phyloP scores from a whole-genome alignment of 2,888 invertebrate species.

The Copidosoma aretas region DNA sequence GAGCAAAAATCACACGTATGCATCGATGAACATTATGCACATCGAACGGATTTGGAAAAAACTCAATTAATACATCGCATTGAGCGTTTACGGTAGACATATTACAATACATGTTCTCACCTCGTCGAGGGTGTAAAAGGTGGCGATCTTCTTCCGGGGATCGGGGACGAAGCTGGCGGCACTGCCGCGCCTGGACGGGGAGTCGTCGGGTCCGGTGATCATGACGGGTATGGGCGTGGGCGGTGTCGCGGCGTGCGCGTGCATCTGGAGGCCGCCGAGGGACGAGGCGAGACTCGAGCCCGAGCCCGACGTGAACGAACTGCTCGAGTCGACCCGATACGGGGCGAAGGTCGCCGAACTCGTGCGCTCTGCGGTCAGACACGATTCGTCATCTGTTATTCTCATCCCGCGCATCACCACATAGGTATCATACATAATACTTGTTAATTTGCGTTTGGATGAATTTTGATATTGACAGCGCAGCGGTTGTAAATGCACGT shows the following conservation, averaged over 20 bases:
- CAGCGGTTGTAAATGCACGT: too few species aligned
- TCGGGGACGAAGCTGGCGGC: constrained; percentile 30
- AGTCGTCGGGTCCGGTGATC: constrained; percentile 61
- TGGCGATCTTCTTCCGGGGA: constrained; percentile 45
- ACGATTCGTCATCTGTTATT: too few species aligned
- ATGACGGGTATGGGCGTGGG: constrained; percentile 63
- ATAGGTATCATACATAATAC: too few species aligned
- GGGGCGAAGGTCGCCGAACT: constrained; percentile 60
- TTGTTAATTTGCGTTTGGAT: too few species aligned
- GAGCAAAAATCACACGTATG: too few species aligned
- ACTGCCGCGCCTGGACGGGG: constrained; percentile 50
- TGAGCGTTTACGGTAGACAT: too few species aligned
- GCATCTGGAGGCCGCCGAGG: constrained; percentile 55
- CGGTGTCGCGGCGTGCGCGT: constrained; percentile 68
- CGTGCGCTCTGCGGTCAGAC: constrained; percentile 56
- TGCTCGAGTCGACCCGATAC: constrained; percentile 68
- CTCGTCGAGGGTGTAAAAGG: constrained; percentile 54
- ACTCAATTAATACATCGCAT: too few species aligned
- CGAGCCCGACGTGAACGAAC: constrained; percentile 71
- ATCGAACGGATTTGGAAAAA: too few species aligned
- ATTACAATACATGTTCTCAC: too few species aligned
- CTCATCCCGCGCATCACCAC: too few species aligned
- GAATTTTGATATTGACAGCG: too few species aligned
- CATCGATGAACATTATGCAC: too few species aligned
- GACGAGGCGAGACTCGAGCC: constrained; percentile 56